A percentile compares a stretch with the other conserved stretches of the same genome.
These are phyloP conservation scores for Syritta pipiens DNA, from an alignment of 2,888 invertebrate species.

Conservation along the genomic window DNA sequence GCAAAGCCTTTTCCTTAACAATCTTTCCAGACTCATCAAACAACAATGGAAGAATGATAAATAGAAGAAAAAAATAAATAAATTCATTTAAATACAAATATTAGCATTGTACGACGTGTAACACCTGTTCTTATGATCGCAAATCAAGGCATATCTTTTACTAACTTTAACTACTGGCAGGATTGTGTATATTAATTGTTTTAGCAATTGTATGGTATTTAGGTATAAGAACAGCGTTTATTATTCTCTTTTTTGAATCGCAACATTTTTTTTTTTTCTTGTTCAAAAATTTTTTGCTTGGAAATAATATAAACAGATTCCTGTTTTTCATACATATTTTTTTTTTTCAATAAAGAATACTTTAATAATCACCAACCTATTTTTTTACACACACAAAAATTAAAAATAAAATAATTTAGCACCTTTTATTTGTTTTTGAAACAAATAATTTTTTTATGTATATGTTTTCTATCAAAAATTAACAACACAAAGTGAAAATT, in stretches of 20 bases:
- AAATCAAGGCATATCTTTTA: conserved; percentile 2
- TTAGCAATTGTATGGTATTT: conserved; percentile 30
- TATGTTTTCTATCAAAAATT: conserved; percentile 17
- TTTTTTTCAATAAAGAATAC: background rate
- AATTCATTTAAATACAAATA: too few species aligned
- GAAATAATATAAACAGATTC: too few species aligned
- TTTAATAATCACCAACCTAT: conserved; percentile 23
- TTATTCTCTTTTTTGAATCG: conserved; percentile 4
- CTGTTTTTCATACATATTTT: conserved; percentile 1
- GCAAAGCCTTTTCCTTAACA: too few species aligned
- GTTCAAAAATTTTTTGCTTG: too few species aligned
- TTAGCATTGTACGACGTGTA: too few species aligned
- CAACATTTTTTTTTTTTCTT: conserved; percentile 6
- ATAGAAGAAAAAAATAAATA: too few species aligned
- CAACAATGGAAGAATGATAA: too few species aligned
- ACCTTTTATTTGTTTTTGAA: conserved; percentile 46
- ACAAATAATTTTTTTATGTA: conserved; percentile 50
- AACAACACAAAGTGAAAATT: conserved; percentile 8
- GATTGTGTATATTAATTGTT: conserved; percentile 57
- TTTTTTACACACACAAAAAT: conserved; percentile 34
- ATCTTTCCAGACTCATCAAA: too few species aligned
- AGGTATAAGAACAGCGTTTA: background rate
- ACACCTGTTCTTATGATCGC: too few species aligned
- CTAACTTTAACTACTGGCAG: conserved; percentile 42
- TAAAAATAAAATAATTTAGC: conserved; percentile 52